These are phyloP conservation scores for Drosophila niveifrons DNA, from an alignment of 2,888 invertebrate species.

Conservation along the genomic window DNA sequence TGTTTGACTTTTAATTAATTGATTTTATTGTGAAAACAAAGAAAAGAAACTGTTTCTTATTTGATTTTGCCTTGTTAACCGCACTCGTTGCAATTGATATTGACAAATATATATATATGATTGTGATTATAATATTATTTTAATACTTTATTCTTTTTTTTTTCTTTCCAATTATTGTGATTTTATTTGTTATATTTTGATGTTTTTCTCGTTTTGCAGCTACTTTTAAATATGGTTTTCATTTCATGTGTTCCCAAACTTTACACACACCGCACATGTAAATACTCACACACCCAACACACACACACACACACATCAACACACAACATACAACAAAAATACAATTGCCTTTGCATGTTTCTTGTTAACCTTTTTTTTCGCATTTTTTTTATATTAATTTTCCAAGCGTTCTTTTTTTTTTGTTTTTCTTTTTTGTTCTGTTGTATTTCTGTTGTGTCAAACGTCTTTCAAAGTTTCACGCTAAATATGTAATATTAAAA, in stretches of 20 bases:
- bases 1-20: conserved; percentile 2
- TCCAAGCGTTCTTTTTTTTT: conserved; percentile 2
- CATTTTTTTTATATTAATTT: conserved; percentile 1
- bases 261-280: conserved; percentile 28
- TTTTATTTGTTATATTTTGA: conserved; percentile 13
- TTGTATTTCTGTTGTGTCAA: conserved; percentile 14
- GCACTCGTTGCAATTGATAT: conserved; percentile 11
- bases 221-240: conserved; percentile 36
- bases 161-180: conserved; percentile 9
- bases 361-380: conserved; percentile 11
- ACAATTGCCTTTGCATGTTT: conserved; percentile 13
- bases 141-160: conserved; percentile 12
- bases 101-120: conserved; percentile 5
- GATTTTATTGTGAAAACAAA: background rate
- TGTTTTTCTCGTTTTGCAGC: conserved; percentile 51
- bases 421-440: conserved; percentile 9
- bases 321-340: conserved; percentile 14
- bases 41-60: conserved; percentile 4
- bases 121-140: conserved; percentile 4
- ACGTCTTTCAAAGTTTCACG: conserved; percentile 1
- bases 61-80: conserved; percentile 24
- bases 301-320: conserved; percentile 9
- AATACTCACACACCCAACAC: conserved; percentile 28
- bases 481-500: no score
- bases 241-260: conserved; percentile 32